phyloP scores from a whole-genome alignment of 2,113 vertebrate genomes.

The Colius striatus region DNA sequence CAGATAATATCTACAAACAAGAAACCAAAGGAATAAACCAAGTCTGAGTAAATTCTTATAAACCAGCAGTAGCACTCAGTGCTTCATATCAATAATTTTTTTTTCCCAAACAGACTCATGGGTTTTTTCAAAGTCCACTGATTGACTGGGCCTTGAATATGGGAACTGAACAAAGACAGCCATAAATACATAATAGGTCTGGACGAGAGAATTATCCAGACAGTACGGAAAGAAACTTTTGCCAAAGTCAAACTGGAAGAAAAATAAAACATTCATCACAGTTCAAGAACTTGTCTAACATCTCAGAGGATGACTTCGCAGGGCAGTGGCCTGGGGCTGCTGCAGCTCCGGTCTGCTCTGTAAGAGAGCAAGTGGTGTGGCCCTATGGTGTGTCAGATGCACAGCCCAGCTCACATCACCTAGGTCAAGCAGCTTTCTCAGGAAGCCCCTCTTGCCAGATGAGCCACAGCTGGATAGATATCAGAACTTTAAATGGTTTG shows the following conservation, averaged over 20 bases:
- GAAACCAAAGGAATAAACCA: constrained; percentile 15
- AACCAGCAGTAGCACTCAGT: constrained; percentile 21
- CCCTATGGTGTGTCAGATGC: neutral
- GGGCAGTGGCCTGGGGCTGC: neutral
- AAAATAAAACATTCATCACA: constrained; percentile 1
- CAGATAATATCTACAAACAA: constrained; percentile 35
- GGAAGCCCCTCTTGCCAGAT: constrained; percentile 30
- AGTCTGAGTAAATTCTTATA: constrained; percentile 27
- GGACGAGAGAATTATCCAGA: neutral
- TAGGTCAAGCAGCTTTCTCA: neutral
- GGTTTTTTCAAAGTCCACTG: constrained; percentile 51
- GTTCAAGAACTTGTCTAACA: neutral
- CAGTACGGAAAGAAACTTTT: constrained; percentile 12
- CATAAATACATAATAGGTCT: neutral
- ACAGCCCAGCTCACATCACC: neutral
- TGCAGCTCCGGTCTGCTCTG: neutral
- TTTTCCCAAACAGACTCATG: constrained; percentile 57
- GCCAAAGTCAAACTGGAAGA: neutral
- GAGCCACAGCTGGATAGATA: neutral
- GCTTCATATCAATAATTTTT: constrained; percentile 55
- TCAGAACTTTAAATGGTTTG: neutral
- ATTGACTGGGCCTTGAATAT: neutral
- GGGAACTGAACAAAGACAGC: neutral
- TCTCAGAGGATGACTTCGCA: neutral
- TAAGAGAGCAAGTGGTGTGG: neutral